Base-by-base conservation (phyloP, 1,140 invertebrate species). In the Cydia splendana region DNA sequence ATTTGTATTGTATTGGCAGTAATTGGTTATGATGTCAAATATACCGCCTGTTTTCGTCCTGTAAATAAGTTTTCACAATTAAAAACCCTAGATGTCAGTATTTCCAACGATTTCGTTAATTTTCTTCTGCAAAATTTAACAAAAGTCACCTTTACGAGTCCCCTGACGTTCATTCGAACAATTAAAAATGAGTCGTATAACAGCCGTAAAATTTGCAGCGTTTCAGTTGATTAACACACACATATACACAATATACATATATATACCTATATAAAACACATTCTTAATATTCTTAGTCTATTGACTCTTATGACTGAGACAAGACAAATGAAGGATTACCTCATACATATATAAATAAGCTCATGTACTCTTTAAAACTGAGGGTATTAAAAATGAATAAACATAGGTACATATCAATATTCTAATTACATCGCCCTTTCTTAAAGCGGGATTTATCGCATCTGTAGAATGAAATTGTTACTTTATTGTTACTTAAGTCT, bases 101-200 rank as follows among this genome's bases (percentile, higher is more conserved):
- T 24, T 62, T 24, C 57, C 18, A 62, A 62, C 57, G 57, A 24
- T 24, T 3, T 62, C 20, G 9, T 62, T 62, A 24, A 62, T 62
- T 62, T 62, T 62, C 57, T 62, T 62, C n/a, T 24, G 57, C 57
- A 24, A 62, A 62, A 62, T 62, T 24, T 20, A 62, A 62, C 57
- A 24, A 62, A 62, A 62, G 57, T 62, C 20, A 62, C 57, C 57
- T 62, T 62, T 62, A 62, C 57, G 57, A 62, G 57, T 62, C 57
- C 20, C 57, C 20, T 62, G 57, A 12, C 57, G 20, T 62, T 62
- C 57, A 24, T 24, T 10, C 57, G 57, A 62, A 20, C 57, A 62
- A 62, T 62, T 62, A 62, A 62, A 62, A 62, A 62, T 62, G 57
- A 62, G 20, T 62, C 57, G 57, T 24, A 62, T 62, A 62, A 62